Evolutionary conservation across 2,113 vertebrate genomes (phyloP).

Genomic region (Bos taurus): DNA sequence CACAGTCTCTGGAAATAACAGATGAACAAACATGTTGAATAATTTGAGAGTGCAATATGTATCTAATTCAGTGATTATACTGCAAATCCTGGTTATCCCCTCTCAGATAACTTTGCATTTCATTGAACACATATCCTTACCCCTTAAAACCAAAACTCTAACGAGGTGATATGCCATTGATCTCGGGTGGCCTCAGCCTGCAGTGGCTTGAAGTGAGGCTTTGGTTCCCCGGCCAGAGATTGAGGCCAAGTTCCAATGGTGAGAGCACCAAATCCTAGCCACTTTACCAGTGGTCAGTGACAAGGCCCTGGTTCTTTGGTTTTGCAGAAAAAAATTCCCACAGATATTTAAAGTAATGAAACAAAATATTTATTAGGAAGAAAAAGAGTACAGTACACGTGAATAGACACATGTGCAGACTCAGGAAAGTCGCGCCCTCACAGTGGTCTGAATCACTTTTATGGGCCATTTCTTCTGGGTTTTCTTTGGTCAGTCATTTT

Average conservation of each 20-base stretch:
- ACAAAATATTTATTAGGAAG: not conserved
- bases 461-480: not conserved
- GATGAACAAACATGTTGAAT: not conserved
- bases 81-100: not conserved
- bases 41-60: not conserved
- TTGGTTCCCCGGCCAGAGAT: not conserved
- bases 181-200: not conserved
- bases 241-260: not conserved
- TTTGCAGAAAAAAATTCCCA: not conserved
- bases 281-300: not conserved
- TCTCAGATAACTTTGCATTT: not conserved
- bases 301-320: not conserved
- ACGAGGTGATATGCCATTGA: not conserved
- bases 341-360: not conserved
- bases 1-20: too few relatives aligned
- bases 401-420: not conserved
- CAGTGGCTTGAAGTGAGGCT: not conserved
- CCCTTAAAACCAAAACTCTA: not conserved
- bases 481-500: not conserved
- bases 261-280: not conserved
- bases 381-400: not conserved
- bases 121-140: not conserved
- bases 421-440: not conserved
- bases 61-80: not conserved
- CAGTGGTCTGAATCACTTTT: not conserved